These are phyloP conservation scores for Xenentodon cancila DNA, from an alignment of 2,797 vertebrate species.

Conservation along the genomic window DNA sequence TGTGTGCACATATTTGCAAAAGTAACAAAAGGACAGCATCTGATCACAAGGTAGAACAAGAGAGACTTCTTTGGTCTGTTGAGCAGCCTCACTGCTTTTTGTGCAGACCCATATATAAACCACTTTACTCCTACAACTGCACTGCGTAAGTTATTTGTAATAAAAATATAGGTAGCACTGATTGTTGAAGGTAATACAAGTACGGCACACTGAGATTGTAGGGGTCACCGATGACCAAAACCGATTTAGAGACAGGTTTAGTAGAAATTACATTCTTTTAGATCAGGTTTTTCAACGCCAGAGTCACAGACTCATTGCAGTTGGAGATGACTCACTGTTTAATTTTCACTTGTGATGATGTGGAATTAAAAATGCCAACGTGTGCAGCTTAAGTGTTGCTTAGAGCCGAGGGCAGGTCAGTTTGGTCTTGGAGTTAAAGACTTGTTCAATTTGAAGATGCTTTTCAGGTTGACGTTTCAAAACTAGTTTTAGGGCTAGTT, in stretches of 20 bases:
- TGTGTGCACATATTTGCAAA: slow-evolving; percentile 21
- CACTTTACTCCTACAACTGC: too few relatives aligned
- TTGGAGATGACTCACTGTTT: background rate
- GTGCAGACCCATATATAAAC: background rate
- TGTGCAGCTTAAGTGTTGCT: background rate
- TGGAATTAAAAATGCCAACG: background rate
- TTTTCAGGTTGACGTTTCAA: background rate
- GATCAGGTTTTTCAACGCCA: background rate
- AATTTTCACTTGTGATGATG: background rate
- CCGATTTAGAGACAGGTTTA: too few relatives aligned
- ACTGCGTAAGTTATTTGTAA: too few relatives aligned
- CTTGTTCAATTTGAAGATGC: background rate
- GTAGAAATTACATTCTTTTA: too few relatives aligned
- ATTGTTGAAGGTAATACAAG: background rate
- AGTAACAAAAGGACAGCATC: slow-evolving; percentile 24
- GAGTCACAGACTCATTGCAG: background rate
- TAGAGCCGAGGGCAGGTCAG: background rate
- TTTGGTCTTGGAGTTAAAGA: background rate
- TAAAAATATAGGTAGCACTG: background rate
- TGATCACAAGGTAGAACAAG: slow-evolving; percentile 19
- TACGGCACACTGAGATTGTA: background rate
- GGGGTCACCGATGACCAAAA: too few relatives aligned
- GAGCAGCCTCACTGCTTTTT: background rate
- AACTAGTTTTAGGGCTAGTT: background rate
- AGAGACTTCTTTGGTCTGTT: background rate